Conservation (phyloP, 2,797 vertebrate genomes). For the Ceryle rudis region DNA sequence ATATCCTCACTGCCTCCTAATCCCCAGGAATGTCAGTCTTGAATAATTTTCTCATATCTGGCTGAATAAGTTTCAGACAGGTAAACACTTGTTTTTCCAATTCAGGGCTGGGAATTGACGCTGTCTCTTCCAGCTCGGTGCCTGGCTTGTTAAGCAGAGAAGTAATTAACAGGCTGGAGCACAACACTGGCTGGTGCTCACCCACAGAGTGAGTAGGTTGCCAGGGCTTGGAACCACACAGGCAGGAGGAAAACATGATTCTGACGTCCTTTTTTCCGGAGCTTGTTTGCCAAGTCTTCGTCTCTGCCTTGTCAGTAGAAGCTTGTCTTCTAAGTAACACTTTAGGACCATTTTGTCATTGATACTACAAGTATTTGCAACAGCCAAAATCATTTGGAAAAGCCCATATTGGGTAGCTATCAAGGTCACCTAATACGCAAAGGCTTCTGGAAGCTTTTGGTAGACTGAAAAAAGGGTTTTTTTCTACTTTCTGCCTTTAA, state of each 20-base stretch:
- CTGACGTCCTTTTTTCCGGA: neutral
- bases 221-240: neutral
- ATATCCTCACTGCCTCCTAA: neutral
- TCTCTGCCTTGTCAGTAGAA: neutral
- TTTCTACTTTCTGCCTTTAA: neutral
- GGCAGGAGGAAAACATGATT: neutral
- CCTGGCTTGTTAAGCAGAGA: neutral
- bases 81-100: neutral
- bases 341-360: neutral
- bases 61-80: neutral
- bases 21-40: neutral
- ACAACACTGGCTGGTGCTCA: neutral
- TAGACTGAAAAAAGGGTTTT: neutral
- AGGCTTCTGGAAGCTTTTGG: neutral
- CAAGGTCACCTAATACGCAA: neutral
- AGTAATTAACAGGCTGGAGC: slow-evolving; percentile 14
- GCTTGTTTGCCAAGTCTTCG: neutral
- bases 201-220: neutral
- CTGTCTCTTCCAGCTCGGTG: neutral
- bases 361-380: neutral
- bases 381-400: neutral
- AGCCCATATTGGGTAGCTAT: neutral
- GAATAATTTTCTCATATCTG: neutral
- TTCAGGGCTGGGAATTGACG: neutral
- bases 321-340: neutral